Evolutionary conservation across 2,113 vertebrate species (phyloP), one percentile per base, ranked within the genome.

Genomic region (Notothenia coriiceps): DNA sequence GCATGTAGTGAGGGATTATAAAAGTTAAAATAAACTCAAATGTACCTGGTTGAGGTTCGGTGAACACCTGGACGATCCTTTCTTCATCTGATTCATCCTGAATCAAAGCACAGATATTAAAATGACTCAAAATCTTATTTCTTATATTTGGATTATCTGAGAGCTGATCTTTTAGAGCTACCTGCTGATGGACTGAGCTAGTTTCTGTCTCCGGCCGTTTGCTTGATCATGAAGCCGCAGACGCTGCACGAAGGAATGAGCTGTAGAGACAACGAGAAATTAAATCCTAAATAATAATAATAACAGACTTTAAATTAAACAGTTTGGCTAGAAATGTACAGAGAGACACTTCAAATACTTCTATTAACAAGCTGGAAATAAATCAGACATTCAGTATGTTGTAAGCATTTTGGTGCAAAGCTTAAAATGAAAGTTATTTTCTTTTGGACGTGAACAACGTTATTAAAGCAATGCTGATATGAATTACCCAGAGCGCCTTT

Each of bases 51-150:
- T 93, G 25, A 93, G 29, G 67, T 90, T 87, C 4, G 94, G 84
- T 17, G 90, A 94, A 77, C 95, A 92, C 79, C 96, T 91, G 85
- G 95, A 94, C 69, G 96, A 88, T n/a, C 92, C 89, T 86, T 94
- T 96, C 88, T 90, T 93, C 90, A 95, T 91, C 71, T 94, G 93
- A 88, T 91, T 91, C 14, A 89, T 81, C 82, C 94, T 95, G 62
- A 44, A 79, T 6, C 9, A 83, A 49, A 71, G 11, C 14, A 80
- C 71, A 75, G 35, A 6, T 40, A 40, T 40, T 40, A 40, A 40
- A 40, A 6, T 40, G 35, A 40, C 35, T 40, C 35, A 7, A 40
- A 40, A 40, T 40, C 5, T 40, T 35, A 0, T 35, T 35, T 35
- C 35, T 6, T 40, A 40, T 40, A 40, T 7, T 40, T 7, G 5